Conservation (phyloP, 2,888 invertebrate genomes). For the Xylophagus ater region DNA sequence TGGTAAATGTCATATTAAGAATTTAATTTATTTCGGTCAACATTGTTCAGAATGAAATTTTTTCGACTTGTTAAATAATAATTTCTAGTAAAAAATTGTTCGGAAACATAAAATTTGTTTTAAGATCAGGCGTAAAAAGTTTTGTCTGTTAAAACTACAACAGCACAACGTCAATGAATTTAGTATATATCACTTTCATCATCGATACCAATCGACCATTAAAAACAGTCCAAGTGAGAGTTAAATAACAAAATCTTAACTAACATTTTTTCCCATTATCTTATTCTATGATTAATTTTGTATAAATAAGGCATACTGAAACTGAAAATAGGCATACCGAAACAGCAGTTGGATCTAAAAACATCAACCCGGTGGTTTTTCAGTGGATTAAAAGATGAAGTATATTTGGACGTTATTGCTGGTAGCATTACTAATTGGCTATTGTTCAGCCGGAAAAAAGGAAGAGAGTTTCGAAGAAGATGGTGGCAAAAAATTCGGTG, state of each 20-base stretch:
- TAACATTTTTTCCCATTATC: neutral
- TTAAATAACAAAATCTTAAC: slow-evolving; percentile 5
- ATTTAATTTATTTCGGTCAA: no score
- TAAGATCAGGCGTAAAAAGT: no score
- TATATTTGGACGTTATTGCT: slow-evolving; percentile 23
- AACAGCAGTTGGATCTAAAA: neutral
- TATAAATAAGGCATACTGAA: slow-evolving; percentile 7
- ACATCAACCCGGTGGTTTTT: neutral
- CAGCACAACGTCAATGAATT: no score
- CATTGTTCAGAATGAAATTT: no score
- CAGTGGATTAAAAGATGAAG: slow-evolving; percentile 9
- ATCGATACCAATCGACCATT: slow-evolving; percentile 13
- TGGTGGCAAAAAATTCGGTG: slow-evolving; percentile 29
- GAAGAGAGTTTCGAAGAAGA: slow-evolving; percentile 35
- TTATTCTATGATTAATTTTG: no score
- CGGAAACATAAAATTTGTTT: no score
- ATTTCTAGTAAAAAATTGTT: no score
- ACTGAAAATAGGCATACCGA: slow-evolving; percentile 2
- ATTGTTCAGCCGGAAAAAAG: slow-evolving; percentile 26
- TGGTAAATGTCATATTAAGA: no score
- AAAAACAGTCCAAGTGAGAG: slow-evolving; percentile 6
- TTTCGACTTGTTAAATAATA: no score
- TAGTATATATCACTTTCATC: slow-evolving; percentile 13
- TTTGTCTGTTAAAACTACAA: no score
- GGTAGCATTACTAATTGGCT: slow-evolving; percentile 20